Base-by-base conservation (phyloP, 2,888 invertebrate genomes). In the Octodonta nipae region DNA sequence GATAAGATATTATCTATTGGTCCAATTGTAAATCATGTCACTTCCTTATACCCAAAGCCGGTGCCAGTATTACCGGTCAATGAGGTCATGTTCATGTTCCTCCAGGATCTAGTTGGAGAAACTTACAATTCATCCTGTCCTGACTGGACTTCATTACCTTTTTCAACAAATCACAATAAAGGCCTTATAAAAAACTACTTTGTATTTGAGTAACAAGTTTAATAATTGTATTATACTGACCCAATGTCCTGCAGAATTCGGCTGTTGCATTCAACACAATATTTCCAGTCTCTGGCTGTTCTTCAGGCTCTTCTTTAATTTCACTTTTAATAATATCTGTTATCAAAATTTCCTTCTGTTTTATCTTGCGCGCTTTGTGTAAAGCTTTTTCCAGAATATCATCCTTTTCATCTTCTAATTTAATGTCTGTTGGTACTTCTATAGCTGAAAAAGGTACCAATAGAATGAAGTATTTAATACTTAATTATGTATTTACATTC, bases 221-320 rank as follows among this genome's bases (percentile, higher is more conserved):
- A n/a, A n/a, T n/a, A n/a, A n/a, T n/a, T n/a, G 22, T 20, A 30
- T 20, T 11, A 14, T 27, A 32, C 33, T 45, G 37, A 54, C 55
- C 61, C 5, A 95, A 70, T 27, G 91, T 89, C 49, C 93, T 76
- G 56, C 95, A 95, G 67, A 95, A 95, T 69, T 95, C 95, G 0
- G 93, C 92, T 1, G 92, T 93, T 1, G 89, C 80, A 67, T 95
- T 91, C 33, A 95, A 65, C 35, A 82, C 74, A 52, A 93, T 92
- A 45, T 72, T 70, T 30, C 67, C 61, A 15, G 42, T 46, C 32
- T 56, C 62, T 5, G 42, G 32, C 31, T 54, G 54, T 12, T 59
- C 56, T 11, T 49, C 49, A 3, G 52, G 49, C 40, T 61, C 61
- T 13, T 50, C 42, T 42, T 64, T 61, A 7, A 60, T 47, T 31